Evolutionary conservation across 2,113 vertebrate genomes (phyloP), one percentile per base, ranked within the genome.

Genomic region (Peromyscus polionotus): DNA sequence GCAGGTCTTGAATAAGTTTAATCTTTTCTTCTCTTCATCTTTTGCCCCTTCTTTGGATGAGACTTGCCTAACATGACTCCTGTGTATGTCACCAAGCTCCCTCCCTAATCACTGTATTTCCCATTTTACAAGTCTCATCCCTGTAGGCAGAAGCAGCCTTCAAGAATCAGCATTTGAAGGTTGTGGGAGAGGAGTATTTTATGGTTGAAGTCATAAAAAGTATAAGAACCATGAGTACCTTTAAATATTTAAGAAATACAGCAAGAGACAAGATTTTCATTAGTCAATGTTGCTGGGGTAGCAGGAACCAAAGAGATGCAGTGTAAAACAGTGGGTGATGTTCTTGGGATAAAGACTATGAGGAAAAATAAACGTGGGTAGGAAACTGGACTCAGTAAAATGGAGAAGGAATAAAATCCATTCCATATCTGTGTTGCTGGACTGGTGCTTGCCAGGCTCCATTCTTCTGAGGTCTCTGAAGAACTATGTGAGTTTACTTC

Each of bases 221-320:
- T 86, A 93, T 90, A 95, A 91, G 73, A 93, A 81, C 70, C n/a
- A 67, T 75, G 59, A 92, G 42, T 88, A 65, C 42, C 22, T 97
- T 97, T 92, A 97, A 96, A 96, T 97, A 97, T 93, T 96, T 94
- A 97, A 97, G 45, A 98, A 97, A 95, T 97, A 92, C 48, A 97
- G 45, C 5, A 91, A 79, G 59, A 89, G 73, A 80, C 19, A 84
- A 31, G 54, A 89, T 54, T 96, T 97, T 97, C 75, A 96, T 95
- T 95, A 97, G 88, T 63, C 36, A 91, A 13, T 80, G 26, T 76
- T 93, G 76, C 88, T 95, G 83, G 57, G 61, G 0, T 72, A 94
- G 95, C 95, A 95, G 36, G 96, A 96, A 89, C 22, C 67, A 94
- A 93, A 96, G 85, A 90, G 91, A 73, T 76, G 33, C 63, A n/a